Conservation (phyloP, 2,113 vertebrate species). For the Grallaria varia region DNA sequence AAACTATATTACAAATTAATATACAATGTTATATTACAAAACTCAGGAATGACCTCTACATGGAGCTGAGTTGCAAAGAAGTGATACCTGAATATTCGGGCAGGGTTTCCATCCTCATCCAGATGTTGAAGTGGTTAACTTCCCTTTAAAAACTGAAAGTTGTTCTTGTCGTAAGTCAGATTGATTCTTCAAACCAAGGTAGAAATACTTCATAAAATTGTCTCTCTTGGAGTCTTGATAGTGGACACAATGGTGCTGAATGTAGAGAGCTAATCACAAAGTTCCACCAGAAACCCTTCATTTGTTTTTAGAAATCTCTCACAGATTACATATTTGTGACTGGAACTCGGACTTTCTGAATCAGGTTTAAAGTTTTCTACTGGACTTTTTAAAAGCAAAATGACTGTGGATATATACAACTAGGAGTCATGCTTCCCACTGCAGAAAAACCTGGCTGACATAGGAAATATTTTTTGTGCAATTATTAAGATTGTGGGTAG, state of each 20-base stretch:
- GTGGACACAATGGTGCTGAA: not conserved
- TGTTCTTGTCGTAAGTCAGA: not conserved
- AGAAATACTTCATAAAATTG: not conserved
- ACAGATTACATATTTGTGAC: not conserved
- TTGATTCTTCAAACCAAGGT: not conserved
- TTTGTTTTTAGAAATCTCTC: not conserved
- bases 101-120: not conserved
- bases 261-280: not conserved
- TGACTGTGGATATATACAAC: not conserved
- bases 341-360: not conserved
- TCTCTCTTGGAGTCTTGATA: not conserved
- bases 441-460: not conserved
- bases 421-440: not conserved
- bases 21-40: not conserved
- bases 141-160: not conserved
- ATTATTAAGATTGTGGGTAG: not conserved
- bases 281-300: not conserved
- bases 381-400: not conserved
- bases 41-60: not conserved
- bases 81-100: not conserved
- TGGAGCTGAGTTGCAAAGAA: not conserved
- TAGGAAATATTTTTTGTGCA: rapidly evolving
- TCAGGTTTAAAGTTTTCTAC: not conserved
- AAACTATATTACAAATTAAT: not conserved
- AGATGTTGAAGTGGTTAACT: not conserved